phyloP scores from a whole-genome alignment of 1,140 invertebrate genomes.

The Drosophila repleta region DNA sequence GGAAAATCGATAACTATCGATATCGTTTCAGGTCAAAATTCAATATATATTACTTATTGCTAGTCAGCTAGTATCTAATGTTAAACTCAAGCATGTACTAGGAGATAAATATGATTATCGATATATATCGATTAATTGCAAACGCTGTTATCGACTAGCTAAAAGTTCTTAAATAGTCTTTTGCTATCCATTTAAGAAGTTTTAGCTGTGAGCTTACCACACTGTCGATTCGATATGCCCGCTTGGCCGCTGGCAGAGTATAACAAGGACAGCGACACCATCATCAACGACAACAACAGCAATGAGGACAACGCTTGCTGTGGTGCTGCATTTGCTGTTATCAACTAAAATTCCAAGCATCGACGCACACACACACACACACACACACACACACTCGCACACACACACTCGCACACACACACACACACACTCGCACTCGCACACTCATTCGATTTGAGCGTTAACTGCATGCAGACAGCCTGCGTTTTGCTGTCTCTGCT shows the following conservation, averaged over 20 bases:
- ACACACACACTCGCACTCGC: not conserved
- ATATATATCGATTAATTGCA: too few species aligned
- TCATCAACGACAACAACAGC: conserved; percentile 39
- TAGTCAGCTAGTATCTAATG: too few species aligned
- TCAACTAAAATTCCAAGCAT: conserved; percentile 77
- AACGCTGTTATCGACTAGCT: too few species aligned
- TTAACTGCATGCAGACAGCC: conserved; percentile 13
- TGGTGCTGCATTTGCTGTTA: conserved; percentile 57
- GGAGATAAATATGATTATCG: too few species aligned
- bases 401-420: conserved; percentile 1
- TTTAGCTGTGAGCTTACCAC: too few species aligned
- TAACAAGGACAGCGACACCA: conserved; percentile 42
- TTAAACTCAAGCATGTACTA: not conserved
- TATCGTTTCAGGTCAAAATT: not conserved
- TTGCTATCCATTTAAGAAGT: too few species aligned
- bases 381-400: conserved; percentile 5
- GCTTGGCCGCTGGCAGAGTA: not conserved
- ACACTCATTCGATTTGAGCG: conserved; percentile 3
- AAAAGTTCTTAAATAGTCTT: too few species aligned
- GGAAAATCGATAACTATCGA: not conserved
- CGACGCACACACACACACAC: conserved; percentile 55
- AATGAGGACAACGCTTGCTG: conserved; percentile 16
- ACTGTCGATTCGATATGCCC: not conserved
- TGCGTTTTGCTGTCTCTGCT: conserved; percentile 1
- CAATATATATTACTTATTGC: too few species aligned